Percentiles rank a stretch among this genome's conserved stretches.
These are phyloP conservation scores for Macaria notata DNA, from an alignment of 2,888 invertebrate genomes.

Conservation along the genomic window DNA sequence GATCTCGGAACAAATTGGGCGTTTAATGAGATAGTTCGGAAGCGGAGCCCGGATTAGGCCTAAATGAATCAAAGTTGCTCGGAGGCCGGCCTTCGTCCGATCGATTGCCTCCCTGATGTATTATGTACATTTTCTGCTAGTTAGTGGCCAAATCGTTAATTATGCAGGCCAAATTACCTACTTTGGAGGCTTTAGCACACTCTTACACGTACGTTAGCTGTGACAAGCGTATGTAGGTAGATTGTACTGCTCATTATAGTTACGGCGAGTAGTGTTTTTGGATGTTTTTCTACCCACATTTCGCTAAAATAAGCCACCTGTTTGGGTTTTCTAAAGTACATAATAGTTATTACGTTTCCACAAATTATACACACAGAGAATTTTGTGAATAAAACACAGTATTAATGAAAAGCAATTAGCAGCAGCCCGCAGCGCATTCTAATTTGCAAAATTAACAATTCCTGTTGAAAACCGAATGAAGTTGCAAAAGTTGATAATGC, in stretches of 20 bases:
- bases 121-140: constrained; percentile 36
- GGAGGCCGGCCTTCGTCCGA: constrained; percentile 42
- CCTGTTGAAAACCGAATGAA: constrained; percentile 31
- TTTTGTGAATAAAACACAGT: no score
- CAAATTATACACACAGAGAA: no score
- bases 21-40: constrained; percentile 72
- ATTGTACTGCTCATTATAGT: no score
- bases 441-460: constrained; percentile 16
- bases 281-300: no score
- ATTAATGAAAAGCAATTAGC: no score
- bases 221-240: no score
- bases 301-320: no score
- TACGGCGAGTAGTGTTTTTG: no score
- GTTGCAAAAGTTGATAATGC: constrained; percentile 46
- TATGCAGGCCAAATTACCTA: constrained; percentile 32
- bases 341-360: no score
- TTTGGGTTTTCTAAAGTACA: no score
- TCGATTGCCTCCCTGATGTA: constrained; percentile 52
- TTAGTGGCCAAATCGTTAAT: constrained; percentile 35
- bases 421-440: neutral
- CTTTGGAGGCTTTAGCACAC: constrained; percentile 12
- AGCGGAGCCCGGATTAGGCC: constrained; percentile 60
- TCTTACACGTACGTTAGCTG: neutral
- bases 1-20: constrained; percentile 72
- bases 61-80: constrained; percentile 69